Base-by-base conservation (phyloP, 1,140 invertebrate species). In the Listronotus bonariensis region DNA sequence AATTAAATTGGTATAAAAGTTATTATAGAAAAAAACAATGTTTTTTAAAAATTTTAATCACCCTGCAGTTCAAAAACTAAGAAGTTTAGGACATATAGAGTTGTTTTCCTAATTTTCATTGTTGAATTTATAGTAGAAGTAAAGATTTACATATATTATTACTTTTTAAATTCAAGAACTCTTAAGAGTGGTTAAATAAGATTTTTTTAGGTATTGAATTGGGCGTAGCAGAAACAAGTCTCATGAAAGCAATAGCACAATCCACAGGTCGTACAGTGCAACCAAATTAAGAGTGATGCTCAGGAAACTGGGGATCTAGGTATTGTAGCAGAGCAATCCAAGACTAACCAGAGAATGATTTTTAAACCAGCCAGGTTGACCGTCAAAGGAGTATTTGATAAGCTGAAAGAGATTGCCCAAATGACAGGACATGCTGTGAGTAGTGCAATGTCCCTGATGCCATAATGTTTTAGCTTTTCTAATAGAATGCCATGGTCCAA, bases 221-320 rank as follows among this genome's bases (percentile, higher is more conserved):
- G 15, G 97, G 97, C 9, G 88, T 99, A 49, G 97, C 97, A 5
- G 97, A 99, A 74, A 92, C 87, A 0, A 89, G 92, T 55, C 80
- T 99, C 7, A 95, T 96, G 85, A 98, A 97, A 83, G 94, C 96
- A 0, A 90, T 99, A 49, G 94, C 93, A 18, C 91, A 96, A 78
- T 89, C 92, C 45, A 98, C 95, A 42, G 96, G 96, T 7, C 83
- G 95, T 72, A 89, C 89, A 48, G 69, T 95, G 45, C n/a, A 88
- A 89, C 3, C 92, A 96, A 78, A 89, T 99, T 41, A 96, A 95
- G 80, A 78, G 83, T 0, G 93, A 97, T 70, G 87, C 88, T 4
- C 87, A 88, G 62, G 80, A 84, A 68, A 86, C 85, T 68, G 96
- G 96, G 6, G 97, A 99, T 82, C 81, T 99, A 11, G 96, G 96